These are phyloP conservation scores for Mesoligia furuncula DNA, from an alignment of 2,888 invertebrate genomes.

Conservation along the genomic window DNA sequence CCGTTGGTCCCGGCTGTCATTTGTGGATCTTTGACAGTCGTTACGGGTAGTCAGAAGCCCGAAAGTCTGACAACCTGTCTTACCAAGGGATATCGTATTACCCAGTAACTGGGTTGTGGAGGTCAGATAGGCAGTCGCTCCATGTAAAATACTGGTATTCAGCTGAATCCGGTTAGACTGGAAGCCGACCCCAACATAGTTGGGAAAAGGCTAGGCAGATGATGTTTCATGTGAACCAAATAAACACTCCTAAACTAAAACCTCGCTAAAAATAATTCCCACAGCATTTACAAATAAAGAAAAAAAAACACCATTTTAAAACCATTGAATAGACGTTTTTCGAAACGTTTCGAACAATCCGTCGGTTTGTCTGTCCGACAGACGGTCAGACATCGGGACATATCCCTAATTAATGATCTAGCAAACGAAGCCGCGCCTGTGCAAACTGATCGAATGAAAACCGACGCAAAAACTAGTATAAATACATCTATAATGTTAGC, in stretches of 20 bases:
- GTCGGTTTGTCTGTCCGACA: slow-evolving; percentile 63
- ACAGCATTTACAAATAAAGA: slow-evolving; percentile 38
- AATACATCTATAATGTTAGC: slow-evolving; percentile 69
- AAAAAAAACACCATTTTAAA: slow-evolving; percentile 32
- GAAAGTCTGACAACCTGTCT: too few relatives aligned
- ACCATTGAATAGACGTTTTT: slow-evolving; percentile 64
- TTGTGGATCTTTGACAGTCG: too few relatives aligned
- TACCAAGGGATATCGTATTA: too few relatives aligned
- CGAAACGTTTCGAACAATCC: slow-evolving; percentile 63
- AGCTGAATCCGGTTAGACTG: too few relatives aligned
- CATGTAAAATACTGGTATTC: too few relatives aligned
- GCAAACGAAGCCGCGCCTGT: slow-evolving; percentile 77
- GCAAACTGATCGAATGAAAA: slow-evolving; percentile 75
- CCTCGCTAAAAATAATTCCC: slow-evolving; percentile 53
- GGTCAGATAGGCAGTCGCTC: too few relatives aligned
- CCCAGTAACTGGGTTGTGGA: too few relatives aligned
- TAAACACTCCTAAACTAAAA: slow-evolving; percentile 12
- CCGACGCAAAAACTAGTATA: slow-evolving; percentile 78
- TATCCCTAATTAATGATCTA: slow-evolving; percentile 85
- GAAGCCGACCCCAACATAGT: too few relatives aligned
- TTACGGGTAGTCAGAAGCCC: too few relatives aligned
- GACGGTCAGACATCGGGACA: slow-evolving; percentile 71
- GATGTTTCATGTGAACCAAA: neutral
- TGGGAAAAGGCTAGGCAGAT: too few relatives aligned
- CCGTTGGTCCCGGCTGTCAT: too few relatives aligned